phyloP scores from a whole-genome alignment of 2,888 invertebrate genomes.

The Epirrhoe tristata region DNA sequence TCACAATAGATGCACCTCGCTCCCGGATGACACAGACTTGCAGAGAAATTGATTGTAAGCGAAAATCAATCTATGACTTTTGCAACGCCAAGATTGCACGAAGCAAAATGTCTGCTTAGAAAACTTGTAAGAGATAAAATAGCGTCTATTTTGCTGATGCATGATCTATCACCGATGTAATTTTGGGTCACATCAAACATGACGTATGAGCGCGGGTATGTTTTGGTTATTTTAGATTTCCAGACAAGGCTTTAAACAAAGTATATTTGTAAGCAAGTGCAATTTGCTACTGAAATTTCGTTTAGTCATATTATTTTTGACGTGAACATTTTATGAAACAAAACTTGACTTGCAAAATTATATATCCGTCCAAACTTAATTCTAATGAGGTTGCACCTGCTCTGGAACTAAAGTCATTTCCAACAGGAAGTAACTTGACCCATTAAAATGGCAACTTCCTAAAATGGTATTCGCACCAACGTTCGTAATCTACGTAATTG shows the following conservation, averaged over 20 bases:
- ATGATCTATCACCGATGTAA: conserved; percentile 1
- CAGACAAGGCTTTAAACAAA: too few species aligned
- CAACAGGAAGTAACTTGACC: conserved; percentile 29
- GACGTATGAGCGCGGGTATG: too few species aligned
- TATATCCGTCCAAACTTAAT: conserved; percentile 16
- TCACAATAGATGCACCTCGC: conserved; percentile 25
- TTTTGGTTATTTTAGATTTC: too few species aligned
- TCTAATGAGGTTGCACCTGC: conserved; percentile 33
- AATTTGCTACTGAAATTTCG: neutral
- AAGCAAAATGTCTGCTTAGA: conserved; percentile 5
- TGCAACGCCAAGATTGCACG: conserved; percentile 16
- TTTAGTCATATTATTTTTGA: neutral
- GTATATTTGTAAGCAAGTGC: neutral
- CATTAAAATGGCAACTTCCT: conserved; percentile 30
- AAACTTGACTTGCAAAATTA: neutral
- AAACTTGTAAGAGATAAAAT: conserved; percentile 15
- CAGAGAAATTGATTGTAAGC: conserved; percentile 26
- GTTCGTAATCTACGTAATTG: conserved; percentile 19
- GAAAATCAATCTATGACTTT: conserved; percentile 14
- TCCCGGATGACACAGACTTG: conserved; percentile 20
- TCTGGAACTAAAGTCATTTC: conserved; percentile 25
- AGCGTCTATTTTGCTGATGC: conserved; percentile 2
- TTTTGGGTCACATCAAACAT: too few species aligned
- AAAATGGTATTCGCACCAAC: conserved; percentile 21
- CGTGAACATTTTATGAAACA: neutral